Evolutionary conservation across 2,888 invertebrate species (phyloP), one percentile per base, ranked within the genome.

Genomic region (Eristalinus aeneus): DNA sequence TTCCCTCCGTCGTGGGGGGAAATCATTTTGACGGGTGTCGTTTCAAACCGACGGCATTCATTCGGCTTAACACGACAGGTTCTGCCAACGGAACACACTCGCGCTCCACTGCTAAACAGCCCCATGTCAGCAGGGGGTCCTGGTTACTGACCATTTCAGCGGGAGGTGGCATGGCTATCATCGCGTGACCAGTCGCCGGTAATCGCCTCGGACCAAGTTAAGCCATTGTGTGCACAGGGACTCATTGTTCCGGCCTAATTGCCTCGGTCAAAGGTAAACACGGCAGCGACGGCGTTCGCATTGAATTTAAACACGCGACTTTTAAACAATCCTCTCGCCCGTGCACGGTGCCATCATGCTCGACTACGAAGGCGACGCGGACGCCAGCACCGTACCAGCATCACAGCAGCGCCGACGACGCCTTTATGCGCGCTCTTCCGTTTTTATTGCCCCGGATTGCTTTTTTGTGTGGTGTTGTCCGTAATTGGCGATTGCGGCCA

Each of bases 241-340:
- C 36, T 67, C 72, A 81, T 77, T 81, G 85, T 85, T 85, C 39
- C 72, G 36, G 31, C 73, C 85, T 85, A 81, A 85, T 85, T 85
- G 81, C 85, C 69, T 64, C 39, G 81, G 81, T 76, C 85, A 85
- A 80, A 85, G 85, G 85, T 77, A 85, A 81, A 77, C 68, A 81
- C 76, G 63, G 27, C 27, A 27, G 27, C 27, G 27, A 5, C 27
- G 27, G 60, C 58, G 73, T 64, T 67, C 61, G 58, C 76, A 76
- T 69, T 72, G 73, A 72, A 81, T 68, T 85, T 72, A 23, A 58
- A 64, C 85, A 85, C 81, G 85, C 85, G 64, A 85, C 72, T 76
- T 80, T 46, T 76, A 67, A 85, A 72, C 72, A 72, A 68, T 22
- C 61, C 36, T 39, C 4, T 39, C 4, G 22, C 0, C n/a, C 39